phyloP scores from a whole-genome alignment of 2,113 vertebrate genomes.

The Podiceps cristatus region DNA sequence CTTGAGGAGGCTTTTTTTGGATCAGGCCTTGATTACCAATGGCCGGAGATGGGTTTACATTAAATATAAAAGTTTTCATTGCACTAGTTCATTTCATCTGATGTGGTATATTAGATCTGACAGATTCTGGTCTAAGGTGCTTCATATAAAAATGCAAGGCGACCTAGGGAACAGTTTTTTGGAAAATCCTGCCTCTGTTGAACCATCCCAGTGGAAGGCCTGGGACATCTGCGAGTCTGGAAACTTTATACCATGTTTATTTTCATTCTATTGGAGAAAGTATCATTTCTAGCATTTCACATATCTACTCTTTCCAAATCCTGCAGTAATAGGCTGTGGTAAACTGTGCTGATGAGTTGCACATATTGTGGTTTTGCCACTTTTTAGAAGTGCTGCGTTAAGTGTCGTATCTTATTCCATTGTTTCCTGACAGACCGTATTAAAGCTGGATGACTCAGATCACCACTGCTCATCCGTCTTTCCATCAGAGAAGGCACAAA shows the following conservation, averaged over 20 bases:
- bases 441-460: not conserved
- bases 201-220: slow-evolving; percentile 19
- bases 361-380: slow-evolving; percentile 17
- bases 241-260: slow-evolving; percentile 48
- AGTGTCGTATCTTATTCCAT: not conserved
- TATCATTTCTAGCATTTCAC: slow-evolving; percentile 22
- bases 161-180: slow-evolving; percentile 3
- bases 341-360: slow-evolving; percentile 30
- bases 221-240: slow-evolving; percentile 27
- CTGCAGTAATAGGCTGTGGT: not conserved
- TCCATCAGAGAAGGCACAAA: not conserved
- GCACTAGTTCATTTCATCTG: slow-evolving; percentile 12
- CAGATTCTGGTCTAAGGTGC: slow-evolving; percentile 18
- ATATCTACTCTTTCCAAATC: slow-evolving; percentile 12
- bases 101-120: slow-evolving; percentile 21
- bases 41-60: not conserved
- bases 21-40: not conserved
- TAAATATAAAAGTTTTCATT: slow-evolving; percentile 27
- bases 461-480: not conserved
- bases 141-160: slow-evolving; percentile 18
- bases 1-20: not conserved
- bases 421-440: not conserved
- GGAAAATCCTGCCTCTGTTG: slow-evolving; percentile 42
- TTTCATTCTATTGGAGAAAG: slow-evolving; percentile 35
- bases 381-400: not conserved